Evolutionary conservation across 2,113 vertebrate species (phyloP).

Genomic region (Cardinalis cardinalis): DNA sequence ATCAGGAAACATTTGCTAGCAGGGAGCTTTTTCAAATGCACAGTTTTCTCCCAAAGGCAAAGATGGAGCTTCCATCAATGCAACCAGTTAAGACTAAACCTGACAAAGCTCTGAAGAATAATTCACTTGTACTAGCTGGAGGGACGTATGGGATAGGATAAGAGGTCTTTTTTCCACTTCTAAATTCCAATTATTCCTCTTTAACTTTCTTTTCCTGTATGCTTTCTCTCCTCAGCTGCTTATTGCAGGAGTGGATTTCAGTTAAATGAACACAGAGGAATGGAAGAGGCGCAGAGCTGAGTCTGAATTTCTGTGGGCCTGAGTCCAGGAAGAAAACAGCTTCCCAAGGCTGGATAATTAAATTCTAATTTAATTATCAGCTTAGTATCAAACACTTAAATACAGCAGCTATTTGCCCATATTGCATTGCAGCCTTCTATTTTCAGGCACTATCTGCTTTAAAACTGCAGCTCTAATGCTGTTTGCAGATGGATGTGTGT

Average conservation of each 20-base stretch:
- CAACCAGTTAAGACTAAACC: background rate
- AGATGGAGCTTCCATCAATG: slow-evolving; percentile 5
- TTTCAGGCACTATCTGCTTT: slow-evolving; percentile 72
- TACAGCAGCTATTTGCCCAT: slow-evolving; percentile 31
- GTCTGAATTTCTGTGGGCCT: slow-evolving; percentile 41
- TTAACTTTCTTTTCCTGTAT: background rate
- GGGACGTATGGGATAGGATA: background rate
- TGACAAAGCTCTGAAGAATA: slow-evolving; percentile 24
- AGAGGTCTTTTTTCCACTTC: slow-evolving; percentile 21
- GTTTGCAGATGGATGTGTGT: slow-evolving; percentile 90
- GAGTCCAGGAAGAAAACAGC: slow-evolving; percentile 13
- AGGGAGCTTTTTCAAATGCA: slow-evolving; percentile 33
- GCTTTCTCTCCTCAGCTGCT: background rate
- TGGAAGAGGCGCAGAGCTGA: background rate
- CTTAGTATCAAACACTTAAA: slow-evolving; percentile 61
- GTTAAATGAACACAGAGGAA: background rate
- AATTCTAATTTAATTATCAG: slow-evolving; percentile 66
- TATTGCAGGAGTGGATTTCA: slow-evolving; percentile 16
- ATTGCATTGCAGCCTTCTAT: slow-evolving; percentile 69
- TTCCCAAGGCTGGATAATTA: slow-evolving; percentile 40
- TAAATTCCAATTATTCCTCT: background rate
- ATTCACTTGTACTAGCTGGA: background rate
- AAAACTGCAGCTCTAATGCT: slow-evolving; percentile 76
- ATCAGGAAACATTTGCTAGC: slow-evolving; percentile 60
- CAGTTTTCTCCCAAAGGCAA: slow-evolving; percentile 41